Evolutionary conservation across 2,113 vertebrate species (phyloP).

Genomic region (Morone saxatilis): DNA sequence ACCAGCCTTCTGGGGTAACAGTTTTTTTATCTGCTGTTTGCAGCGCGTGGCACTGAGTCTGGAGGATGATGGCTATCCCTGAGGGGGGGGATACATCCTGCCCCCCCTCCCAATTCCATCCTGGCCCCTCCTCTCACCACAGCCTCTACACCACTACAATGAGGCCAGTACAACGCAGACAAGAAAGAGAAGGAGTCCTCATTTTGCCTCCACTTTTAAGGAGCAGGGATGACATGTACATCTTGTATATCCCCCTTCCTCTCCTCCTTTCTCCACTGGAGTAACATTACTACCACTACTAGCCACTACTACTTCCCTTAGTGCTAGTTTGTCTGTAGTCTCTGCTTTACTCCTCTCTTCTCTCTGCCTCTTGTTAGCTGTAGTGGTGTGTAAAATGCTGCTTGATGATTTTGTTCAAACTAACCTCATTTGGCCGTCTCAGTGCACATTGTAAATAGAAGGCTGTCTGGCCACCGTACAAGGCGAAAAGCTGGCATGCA

Average conservation of each 20-base stretch:
- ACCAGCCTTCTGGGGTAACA: constrained; percentile 73
- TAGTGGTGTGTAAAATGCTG: constrained; percentile 70
- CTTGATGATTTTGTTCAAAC: constrained; percentile 72
- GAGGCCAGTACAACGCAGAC: constrained; percentile 72
- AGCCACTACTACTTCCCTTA: constrained; percentile 57
- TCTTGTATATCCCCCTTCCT: constrained; percentile 35
- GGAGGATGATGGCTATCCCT: constrained; percentile 97
- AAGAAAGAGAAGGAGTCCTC: constrained; percentile 66
- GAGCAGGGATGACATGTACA: constrained; percentile 63
- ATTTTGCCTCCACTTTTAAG: constrained; percentile 51
- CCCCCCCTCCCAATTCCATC: constrained; percentile 39
- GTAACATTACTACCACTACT: constrained; percentile 74
- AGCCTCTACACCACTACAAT: constrained; percentile 66
- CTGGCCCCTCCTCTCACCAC: constrained; percentile 64
- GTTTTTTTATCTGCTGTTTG: constrained; percentile 84
- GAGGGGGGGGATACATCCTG: constrained; percentile 79
- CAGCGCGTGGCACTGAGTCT: constrained; percentile 97
- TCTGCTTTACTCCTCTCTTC: constrained; percentile 54
- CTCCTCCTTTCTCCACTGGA: constrained; percentile 54
- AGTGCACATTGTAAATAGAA: constrained; percentile 67
- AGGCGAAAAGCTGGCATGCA: constrained; percentile 14
- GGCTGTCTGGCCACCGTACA: constrained; percentile 14
- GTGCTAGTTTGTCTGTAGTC: constrained; percentile 58
- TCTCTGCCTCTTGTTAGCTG: constrained; percentile 58
- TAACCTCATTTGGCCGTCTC: constrained; percentile 75